phyloP scores from a whole-genome alignment of 2,113 vertebrate species.

The Calyptommatus sinebrachiatus region DNA sequence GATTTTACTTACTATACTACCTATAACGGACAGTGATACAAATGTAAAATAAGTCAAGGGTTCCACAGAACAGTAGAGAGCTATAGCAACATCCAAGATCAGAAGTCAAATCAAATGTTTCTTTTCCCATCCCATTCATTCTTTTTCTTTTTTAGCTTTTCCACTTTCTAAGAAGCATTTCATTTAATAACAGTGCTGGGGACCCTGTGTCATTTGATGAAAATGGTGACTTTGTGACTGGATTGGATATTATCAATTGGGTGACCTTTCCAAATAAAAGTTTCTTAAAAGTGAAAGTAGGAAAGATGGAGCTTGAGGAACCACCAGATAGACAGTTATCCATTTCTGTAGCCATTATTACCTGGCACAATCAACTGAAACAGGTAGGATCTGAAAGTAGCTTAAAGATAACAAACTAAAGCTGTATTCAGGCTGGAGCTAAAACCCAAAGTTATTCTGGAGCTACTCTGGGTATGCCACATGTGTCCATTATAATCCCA shows the following conservation, averaged over 20 bases:
- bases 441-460: no score
- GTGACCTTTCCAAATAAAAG: slow-evolving; percentile 3
- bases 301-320: not conserved
- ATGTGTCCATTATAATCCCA: no score
- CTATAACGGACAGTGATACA: not conserved
- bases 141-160: slow-evolving; percentile 5
- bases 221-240: not conserved
- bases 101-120: not conserved
- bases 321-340: not conserved
- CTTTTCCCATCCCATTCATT: not conserved
- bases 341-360: not conserved
- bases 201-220: slow-evolving; percentile 7
- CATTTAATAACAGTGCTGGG: slow-evolving; percentile 17
- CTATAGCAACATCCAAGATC: no score
- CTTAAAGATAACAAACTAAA: not conserved
- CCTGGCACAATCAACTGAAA: not conserved
- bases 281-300: slow-evolving; percentile 5
- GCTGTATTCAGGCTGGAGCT: not conserved
- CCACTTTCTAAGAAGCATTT: not conserved
- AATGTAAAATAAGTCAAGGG: no score
- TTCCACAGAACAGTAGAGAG: not conserved
- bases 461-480: no score
- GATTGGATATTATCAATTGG: slow-evolving; percentile 26
- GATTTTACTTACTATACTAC: no score
- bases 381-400: not conserved